Evolutionary conservation across 2,888 invertebrate genomes (phyloP), one percentile per base, ranked within the genome.

Genomic region (Platycheirus rosarum): DNA sequence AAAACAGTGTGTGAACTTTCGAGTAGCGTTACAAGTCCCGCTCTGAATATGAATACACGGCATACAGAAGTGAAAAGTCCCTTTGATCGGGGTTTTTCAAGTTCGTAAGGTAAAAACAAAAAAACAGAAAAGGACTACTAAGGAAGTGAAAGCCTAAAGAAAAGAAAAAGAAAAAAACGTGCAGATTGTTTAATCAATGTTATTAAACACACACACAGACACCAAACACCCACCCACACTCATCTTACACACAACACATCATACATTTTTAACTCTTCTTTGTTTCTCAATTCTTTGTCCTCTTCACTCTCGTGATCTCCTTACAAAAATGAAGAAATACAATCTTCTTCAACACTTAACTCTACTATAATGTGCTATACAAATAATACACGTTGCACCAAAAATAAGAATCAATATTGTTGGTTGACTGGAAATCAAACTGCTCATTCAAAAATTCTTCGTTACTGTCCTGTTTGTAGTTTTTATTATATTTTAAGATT

Each of bases 41-140:
- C 93, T 37, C 90, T 93, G 46, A 92, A 92, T 68, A 91, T 93
- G 85, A 93, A 93, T 86, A 93, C 93, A 26, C 91, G 93, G 87
- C 93, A 93, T 87, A 88, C 88, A 75, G 90, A 90, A 26, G 89
- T 89, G 1, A 89, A 90, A 84, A 88, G 86, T 76, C 88, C 88
- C 6, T 90, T 87, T 65, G 90, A 90, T 68, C 86, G 90, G 63
- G 89, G 90, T 20, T 90, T 88, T 77, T 89, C 88, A 70, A 89
- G 88, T 85, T 87, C 88, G 87, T 85, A 84, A 84, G 65, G 13
- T 60, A 57, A 66, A 26, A 70, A 16, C 37, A 9, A 48, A 20
- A 55, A n/a, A 57, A 85, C 51, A 44, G 51, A 48, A 60, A 48
- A n/a, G n/a, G 37, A 71, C 53, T 35, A 40, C 20, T 40, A 13